Evolutionary conservation across 53 echinoderm and acorn worm genomes (phyloP).

Genomic region (Luidia sarsii): DNA sequence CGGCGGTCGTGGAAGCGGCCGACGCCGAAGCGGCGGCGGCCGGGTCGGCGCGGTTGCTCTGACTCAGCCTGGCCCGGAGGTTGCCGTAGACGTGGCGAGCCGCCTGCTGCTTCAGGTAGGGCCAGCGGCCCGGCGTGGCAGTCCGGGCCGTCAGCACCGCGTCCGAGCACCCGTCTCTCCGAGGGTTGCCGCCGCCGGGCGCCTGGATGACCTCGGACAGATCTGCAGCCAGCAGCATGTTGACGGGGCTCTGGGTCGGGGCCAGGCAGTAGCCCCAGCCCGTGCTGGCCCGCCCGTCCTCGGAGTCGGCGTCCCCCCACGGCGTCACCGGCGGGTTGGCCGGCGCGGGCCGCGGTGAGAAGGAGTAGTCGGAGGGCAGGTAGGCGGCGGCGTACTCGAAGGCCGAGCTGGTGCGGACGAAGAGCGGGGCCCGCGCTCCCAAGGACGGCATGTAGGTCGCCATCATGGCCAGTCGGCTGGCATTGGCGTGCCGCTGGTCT

Average conservation of each 20-base stretch:
- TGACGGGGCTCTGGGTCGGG: constrained; percentile 22
- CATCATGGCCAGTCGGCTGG: too few species aligned
- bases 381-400: not conserved
- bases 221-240: constrained; percentile 41
- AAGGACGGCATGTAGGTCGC: constrained; percentile 41
- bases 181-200: too few species aligned
- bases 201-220: constrained; percentile 16
- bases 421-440: constrained; percentile 40
- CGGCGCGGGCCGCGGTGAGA: not conserved
- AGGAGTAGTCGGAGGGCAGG: not conserved
- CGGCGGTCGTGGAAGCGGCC: constrained; percentile 13
- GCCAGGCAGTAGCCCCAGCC: too few species aligned
- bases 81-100: constrained; percentile 46
- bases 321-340: constrained; percentile 62
- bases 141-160: not conserved
- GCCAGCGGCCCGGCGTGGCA: constrained; percentile 18
- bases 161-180: not conserved
- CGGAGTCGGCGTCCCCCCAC: constrained; percentile 48
- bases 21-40: not conserved
- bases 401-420: constrained; percentile 22
- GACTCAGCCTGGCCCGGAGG: constrained; percentile 32
- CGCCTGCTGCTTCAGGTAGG: constrained; percentile 41
- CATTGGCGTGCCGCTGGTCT: too few species aligned
- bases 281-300: constrained; percentile 13
- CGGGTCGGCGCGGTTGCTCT: not conserved